Evolutionary conservation across 1,140 invertebrate species (phyloP).

Genomic region (Cyclargus thomasi): DNA sequence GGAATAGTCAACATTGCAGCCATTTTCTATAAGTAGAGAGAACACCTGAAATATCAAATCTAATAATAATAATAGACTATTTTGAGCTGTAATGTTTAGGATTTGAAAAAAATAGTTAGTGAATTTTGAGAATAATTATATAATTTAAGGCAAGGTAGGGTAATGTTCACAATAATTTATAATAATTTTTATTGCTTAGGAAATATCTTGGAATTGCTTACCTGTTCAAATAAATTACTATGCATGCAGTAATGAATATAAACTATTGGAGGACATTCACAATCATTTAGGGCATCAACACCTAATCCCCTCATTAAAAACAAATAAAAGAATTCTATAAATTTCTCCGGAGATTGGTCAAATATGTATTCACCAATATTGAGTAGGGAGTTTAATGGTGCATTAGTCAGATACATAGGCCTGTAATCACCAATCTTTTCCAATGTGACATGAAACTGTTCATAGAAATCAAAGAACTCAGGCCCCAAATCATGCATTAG

Average conservation of each 20-base stretch:
- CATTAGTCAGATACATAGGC: conserved; percentile 48
- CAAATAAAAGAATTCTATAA: conserved; percentile 59
- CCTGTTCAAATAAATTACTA: conserved; percentile 48
- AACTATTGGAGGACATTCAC: conserved; percentile 70
- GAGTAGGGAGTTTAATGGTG: conserved; percentile 60
- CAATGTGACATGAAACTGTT: conserved; percentile 47
- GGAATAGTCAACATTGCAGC: conserved; percentile 68
- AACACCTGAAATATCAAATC: conserved; percentile 53
- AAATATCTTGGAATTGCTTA: conserved; percentile 34
- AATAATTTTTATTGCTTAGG: no score
- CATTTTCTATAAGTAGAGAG: conserved; percentile 55
- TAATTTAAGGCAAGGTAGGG: no score
- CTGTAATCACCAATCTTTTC: conserved; percentile 49
- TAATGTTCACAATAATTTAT: no score
- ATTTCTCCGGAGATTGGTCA: conserved; percentile 50
- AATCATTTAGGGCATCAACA: conserved; percentile 51
- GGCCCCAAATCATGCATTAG: conserved; percentile 57
- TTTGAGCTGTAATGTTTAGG: no score
- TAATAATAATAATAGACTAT: no score
- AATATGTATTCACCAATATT: conserved; percentile 70
- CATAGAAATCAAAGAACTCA: conserved; percentile 59
- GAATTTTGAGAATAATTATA: no score
- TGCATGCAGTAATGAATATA: conserved; percentile 62
- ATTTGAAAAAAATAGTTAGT: no score
- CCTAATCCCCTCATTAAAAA: conserved; percentile 57